Conservation (phyloP, 2,888 invertebrate genomes). For the Nymphalis urticae region DNA sequence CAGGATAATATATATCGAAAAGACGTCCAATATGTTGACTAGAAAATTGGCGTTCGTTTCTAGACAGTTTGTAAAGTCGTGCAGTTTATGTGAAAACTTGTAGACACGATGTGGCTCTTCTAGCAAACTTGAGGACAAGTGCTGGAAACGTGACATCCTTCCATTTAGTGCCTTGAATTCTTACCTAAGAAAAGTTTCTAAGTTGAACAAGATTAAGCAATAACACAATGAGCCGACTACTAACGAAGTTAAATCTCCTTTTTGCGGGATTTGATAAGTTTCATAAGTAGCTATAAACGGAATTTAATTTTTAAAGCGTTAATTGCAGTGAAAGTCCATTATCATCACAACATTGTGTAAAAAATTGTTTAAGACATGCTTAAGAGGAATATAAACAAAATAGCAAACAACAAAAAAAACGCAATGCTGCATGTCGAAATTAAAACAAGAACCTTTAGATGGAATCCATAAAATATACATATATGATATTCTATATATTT, state of each 20-base stretch:
- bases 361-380: too few species aligned
- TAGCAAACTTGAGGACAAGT: slow-evolving; percentile 68
- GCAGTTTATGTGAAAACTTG: slow-evolving; percentile 78
- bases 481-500: too few species aligned
- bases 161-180: slow-evolving; percentile 39
- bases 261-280: slow-evolving; percentile 4
- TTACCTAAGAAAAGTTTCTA: slow-evolving; percentile 37
- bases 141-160: slow-evolving; percentile 69
- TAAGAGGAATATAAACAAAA: too few species aligned
- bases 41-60: slow-evolving; percentile 61
- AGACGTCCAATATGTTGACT: slow-evolving; percentile 63
- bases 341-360: not conserved
- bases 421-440: too few species aligned
- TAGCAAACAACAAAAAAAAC: too few species aligned
- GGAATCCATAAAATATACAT: too few species aligned
- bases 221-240: slow-evolving; percentile 28
- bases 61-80: slow-evolving; percentile 66
- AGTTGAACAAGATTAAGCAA: slow-evolving; percentile 39
- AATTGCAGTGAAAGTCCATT: not conserved
- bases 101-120: slow-evolving; percentile 61
- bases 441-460: too few species aligned
- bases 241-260: slow-evolving; percentile 26
- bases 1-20: slow-evolving; percentile 1
- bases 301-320: slow-evolving; percentile 5
- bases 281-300: slow-evolving; percentile 1